Evolutionary conservation across 2,113 vertebrate genomes (phyloP).

Genomic region (Pyrgilauda ruficollis): DNA sequence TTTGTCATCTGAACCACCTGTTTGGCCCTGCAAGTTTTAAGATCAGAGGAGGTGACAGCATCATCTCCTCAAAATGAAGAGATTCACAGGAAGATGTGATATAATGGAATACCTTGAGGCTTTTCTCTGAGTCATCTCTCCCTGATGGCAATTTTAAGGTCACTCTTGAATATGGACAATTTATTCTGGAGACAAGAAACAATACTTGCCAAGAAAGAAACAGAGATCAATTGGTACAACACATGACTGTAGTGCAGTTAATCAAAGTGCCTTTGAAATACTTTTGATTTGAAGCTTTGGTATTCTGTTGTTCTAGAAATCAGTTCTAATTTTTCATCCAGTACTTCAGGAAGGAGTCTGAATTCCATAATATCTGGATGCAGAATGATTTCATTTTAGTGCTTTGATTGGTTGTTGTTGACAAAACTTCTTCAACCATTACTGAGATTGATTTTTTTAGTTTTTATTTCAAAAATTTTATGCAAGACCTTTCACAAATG

Average conservation of each 20-base stretch:
- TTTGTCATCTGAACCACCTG: background rate
- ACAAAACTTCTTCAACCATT: constrained; percentile 7
- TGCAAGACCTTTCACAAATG: background rate
- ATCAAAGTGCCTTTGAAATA: constrained; percentile 52
- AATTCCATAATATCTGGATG: background rate
- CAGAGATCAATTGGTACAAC: background rate
- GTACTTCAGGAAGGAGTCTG: background rate
- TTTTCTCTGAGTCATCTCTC: constrained; percentile 3
- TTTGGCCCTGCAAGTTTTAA: background rate
- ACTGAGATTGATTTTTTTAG: background rate
- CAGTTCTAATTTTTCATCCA: constrained; percentile 19
- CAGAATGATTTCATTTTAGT: background rate
- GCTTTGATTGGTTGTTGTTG: constrained; percentile 29
- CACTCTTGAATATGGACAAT: background rate
- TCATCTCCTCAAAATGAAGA: background rate
- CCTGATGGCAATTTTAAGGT: constrained; percentile 6
- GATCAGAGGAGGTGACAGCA: background rate
- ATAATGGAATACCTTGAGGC: background rate
- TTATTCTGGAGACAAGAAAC: constrained; percentile 6
- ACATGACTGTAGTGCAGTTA: background rate
- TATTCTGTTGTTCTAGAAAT: constrained; percentile 42
- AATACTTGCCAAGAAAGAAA: background rate
- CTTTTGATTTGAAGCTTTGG: constrained; percentile 37
- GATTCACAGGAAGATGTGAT: background rate
- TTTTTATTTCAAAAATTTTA: background rate